Base-by-base conservation (phyloP, 2,113 vertebrate genomes). In the Siphamia tubifer region DNA sequence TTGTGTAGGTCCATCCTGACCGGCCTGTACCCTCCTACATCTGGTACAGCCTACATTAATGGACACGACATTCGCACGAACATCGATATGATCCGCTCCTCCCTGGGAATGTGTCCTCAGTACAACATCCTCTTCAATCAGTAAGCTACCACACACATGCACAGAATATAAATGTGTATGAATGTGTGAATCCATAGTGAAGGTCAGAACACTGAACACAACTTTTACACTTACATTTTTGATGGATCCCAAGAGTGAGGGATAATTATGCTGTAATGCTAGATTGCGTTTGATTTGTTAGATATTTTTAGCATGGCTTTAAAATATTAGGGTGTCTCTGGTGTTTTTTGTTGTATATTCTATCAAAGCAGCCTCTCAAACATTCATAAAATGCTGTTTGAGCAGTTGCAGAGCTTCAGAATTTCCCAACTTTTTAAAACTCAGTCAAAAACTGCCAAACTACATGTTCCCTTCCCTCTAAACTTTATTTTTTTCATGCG, bases 21-120 rank as follows among this genome's bases (percentile, higher is more conserved):
- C 0, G 95, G 96, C 7, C 74, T 96, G 35, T 92, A 83, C 28
- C 92, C 94, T 2, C 95, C 96, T 0, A 96, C 93, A 4, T 96
- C 95, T 17, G 96, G 96, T 11, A 93, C 90, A 1, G 88, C 96
- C 63, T 86, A 91, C 34, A 51, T 98, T 48, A 78, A 94, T 1
- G 95, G 95, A 31, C 92, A 73, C 70, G 92, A 95, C 83, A 93
- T 96, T 6, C 77, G 85, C 27, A 94, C 92, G 0, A 93, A 96
- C 23, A 81, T 94, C 57, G 70, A 93, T 24, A 15, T 69, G 15
- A 86, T 96, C 71, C 88, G 94, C 10, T 79, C 55, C 4, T 95
- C 94, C 31, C 30, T 98, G 84, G 96, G 95, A 4, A 94, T 95
- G 72, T 98, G 96, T 42, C 95, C 87, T 0, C 96, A 98, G 70